Conservation (phyloP, 2,113 vertebrate genomes). For the Centropus unirufus region DNA sequence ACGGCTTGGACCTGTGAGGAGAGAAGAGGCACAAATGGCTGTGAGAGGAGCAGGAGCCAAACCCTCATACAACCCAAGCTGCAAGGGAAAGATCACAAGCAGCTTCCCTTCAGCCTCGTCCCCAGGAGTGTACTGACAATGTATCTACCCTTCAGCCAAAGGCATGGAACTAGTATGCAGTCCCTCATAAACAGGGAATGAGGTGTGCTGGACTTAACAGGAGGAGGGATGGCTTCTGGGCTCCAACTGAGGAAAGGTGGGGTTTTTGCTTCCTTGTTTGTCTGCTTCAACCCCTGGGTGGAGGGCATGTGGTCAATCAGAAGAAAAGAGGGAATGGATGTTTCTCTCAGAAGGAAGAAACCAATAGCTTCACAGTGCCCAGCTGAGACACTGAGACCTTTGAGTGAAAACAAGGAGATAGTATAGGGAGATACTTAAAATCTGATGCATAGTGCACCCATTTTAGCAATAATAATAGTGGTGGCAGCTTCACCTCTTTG, state of each 20-base stretch:
- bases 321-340: neutral
- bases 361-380: neutral
- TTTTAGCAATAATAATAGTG: neutral
- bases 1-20: slow-evolving; percentile 90
- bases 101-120: neutral
- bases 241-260: neutral
- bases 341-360: neutral
- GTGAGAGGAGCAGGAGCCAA: neutral
- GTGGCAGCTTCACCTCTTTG: neutral
- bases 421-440: neutral
- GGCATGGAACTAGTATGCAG: neutral
- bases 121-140: neutral
- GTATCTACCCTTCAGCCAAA: neutral
- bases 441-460: neutral
- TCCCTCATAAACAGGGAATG: neutral
- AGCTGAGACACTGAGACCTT: neutral
- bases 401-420: neutral
- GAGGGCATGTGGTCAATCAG: neutral
- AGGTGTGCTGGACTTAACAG: neutral
- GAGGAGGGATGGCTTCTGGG: neutral
- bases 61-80: neutral
- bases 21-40: neutral
- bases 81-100: neutral
- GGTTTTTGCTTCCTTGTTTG: neutral
- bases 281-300: neutral